phyloP scores from a whole-genome alignment of 2,888 invertebrate genomes.

The Argyresthia goedartella region DNA sequence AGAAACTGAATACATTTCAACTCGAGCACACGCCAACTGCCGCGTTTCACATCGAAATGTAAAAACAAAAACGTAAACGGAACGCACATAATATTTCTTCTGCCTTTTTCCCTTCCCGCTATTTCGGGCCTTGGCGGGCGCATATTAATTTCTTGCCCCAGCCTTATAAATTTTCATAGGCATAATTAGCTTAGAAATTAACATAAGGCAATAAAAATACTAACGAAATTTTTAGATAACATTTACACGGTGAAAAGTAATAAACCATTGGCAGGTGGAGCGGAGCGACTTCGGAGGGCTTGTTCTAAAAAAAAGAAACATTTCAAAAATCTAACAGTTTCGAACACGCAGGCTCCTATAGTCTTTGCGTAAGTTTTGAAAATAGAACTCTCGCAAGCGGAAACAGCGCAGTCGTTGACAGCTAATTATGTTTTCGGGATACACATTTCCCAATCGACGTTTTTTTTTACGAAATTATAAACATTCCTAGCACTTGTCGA shows the following conservation, averaged over 20 bases:
- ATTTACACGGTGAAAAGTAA: conserved; percentile 48
- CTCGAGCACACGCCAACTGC: conserved; percentile 51
- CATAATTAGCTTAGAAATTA: conserved; percentile 69
- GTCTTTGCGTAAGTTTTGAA: conserved; percentile 46
- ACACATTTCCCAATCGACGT: conserved; percentile 60
- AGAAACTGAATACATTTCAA: conserved; percentile 59
- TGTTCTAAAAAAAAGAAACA: conserved; percentile 16
- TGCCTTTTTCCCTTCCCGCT: conserved; percentile 23
- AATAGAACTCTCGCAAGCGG: conserved; percentile 66
- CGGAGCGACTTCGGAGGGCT: conserved; percentile 4
- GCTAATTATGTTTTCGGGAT: conserved; percentile 60
- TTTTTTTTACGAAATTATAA: conserved; percentile 30
- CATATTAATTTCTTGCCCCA: conserved; percentile 57
- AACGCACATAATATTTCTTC: conserved; percentile 34
- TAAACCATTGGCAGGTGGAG: conserved; percentile 56
- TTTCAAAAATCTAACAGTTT: conserved; percentile 18
- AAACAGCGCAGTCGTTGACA: conserved; percentile 60
- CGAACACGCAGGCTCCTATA: conserved; percentile 20
- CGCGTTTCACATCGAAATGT: conserved; percentile 36
- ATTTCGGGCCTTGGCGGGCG: conserved; percentile 47
- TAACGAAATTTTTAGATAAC: conserved; percentile 66
- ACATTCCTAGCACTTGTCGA: conserved; percentile 31
- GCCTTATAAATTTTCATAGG: conserved; percentile 66
- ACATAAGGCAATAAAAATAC: conserved; percentile 64
- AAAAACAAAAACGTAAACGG: conserved; percentile 50